Conservation (phyloP, 1,140 invertebrate genomes). For the Leptonema lineaticorne region DNA sequence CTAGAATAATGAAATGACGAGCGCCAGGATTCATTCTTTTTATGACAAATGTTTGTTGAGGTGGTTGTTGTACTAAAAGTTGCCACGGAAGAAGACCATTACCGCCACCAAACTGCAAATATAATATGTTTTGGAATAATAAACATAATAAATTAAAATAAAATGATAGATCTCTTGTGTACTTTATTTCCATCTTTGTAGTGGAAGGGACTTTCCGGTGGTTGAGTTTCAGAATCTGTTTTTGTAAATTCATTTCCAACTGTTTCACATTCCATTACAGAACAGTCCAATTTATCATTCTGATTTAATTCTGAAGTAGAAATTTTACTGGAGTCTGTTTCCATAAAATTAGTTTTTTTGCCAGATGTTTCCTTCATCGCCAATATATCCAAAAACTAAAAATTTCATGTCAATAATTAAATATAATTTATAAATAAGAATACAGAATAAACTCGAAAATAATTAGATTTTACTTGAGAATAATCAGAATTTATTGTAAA, state of each 20-base stretch:
- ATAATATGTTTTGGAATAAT: not conserved
- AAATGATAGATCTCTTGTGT: not conserved
- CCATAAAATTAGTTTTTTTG: not conserved
- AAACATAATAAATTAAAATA: not conserved
- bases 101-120: slow-evolving; percentile 25
- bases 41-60: slow-evolving; percentile 84
- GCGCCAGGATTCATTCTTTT: slow-evolving; percentile 91
- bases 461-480: slow-evolving; percentile 44
- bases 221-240: not conserved
- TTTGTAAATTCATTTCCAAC: slow-evolving; percentile 26
- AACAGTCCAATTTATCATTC: slow-evolving; percentile 33
- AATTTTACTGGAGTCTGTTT: slow-evolving; percentile 32
- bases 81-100: slow-evolving; percentile 67
- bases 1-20: slow-evolving; percentile 82
- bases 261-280: slow-evolving; percentile 33
- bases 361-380: slow-evolving; percentile 15
- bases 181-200: slow-evolving; percentile 38
- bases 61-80: slow-evolving; percentile 71
- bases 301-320: slow-evolving; percentile 30
- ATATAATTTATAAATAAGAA: not conserved
- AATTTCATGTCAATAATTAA: not conserved
- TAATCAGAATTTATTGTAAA: slow-evolving; percentile 44
- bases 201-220: slow-evolving; percentile 28
- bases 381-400: slow-evolving; percentile 40
- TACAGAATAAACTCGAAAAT: not conserved